A percentile compares a stretch with the other conserved stretches of the same genome.
Evolutionary conservation across 2,113 vertebrate species (phyloP).

Genomic region (Budorcas taxicolor): DNA sequence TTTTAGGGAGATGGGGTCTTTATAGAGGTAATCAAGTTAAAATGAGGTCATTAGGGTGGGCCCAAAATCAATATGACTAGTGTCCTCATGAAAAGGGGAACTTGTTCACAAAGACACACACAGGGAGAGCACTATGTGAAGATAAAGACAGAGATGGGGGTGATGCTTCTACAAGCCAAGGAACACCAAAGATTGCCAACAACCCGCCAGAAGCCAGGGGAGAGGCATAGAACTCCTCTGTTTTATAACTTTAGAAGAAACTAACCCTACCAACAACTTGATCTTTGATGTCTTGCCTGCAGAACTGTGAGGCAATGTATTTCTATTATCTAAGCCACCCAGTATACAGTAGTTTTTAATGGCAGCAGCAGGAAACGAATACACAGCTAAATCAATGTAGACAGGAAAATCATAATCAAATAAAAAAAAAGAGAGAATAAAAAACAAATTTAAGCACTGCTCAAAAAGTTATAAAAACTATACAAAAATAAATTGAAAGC

Average conservation of each 20-base stretch:
- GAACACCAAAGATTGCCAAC: not conserved
- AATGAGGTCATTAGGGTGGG: not conserved
- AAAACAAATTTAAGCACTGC: not conserved
- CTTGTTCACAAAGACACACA: not conserved
- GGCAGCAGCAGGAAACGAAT: not conserved
- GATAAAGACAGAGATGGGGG: not conserved
- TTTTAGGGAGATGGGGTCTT: not conserved
- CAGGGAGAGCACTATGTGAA: not conserved
- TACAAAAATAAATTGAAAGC: not conserved
- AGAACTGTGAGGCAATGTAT: not conserved
- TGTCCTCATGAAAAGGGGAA: not conserved
- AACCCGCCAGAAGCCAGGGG: not conserved
- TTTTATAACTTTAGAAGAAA: not conserved
- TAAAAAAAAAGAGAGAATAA: not conserved
- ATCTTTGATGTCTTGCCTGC: not conserved
- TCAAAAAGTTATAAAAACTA: not conserved
- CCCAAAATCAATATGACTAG: not conserved
- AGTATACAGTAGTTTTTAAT: not conserved
- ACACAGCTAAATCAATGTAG: not conserved
- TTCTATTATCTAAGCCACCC: not conserved
- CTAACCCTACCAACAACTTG: not conserved
- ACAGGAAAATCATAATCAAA: not conserved
- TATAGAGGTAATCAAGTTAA: not conserved
- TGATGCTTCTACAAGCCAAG: not conserved
- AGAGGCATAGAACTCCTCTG: not conserved